A percentile compares a stretch with the other conserved stretches of the same genome.
These are phyloP conservation scores for Dipodomys ordii DNA, from an alignment of 2,113 vertebrate species.

Conservation along the genomic window DNA sequence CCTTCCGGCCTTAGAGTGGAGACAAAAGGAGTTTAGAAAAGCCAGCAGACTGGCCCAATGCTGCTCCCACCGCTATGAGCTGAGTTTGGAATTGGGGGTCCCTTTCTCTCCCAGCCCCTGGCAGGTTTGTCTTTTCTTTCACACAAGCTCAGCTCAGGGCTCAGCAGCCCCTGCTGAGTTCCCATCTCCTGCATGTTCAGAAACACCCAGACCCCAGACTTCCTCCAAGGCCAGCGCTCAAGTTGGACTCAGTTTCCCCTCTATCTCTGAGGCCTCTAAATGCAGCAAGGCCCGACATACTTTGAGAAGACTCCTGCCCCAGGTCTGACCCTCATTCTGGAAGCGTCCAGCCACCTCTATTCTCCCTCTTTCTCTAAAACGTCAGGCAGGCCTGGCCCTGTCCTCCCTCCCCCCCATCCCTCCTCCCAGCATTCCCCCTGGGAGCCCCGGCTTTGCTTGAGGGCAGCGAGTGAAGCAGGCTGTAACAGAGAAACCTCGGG, in stretches of 20 bases:
- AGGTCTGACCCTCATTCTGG: constrained; percentile 4
- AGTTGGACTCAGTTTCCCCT: not conserved
- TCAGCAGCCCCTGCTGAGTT: no score
- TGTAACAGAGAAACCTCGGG: constrained; percentile 88
- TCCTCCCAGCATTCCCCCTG: constrained; percentile 45
- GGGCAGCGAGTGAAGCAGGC: constrained; percentile 87
- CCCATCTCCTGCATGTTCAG: not conserved
- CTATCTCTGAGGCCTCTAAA: not conserved
- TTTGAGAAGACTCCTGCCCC: not conserved
- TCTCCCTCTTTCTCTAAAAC: not conserved
- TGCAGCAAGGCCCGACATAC: not conserved
- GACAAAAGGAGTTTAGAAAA: constrained; percentile 15
- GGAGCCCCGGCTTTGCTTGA: constrained; percentile 84
- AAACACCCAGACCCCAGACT: not conserved
- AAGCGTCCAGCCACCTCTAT: not conserved
- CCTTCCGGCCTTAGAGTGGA: not conserved
- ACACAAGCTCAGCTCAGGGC: not conserved
- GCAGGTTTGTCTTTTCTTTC: not conserved
- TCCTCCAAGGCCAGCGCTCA: not conserved
- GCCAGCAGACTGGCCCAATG: not conserved
- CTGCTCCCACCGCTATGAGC: not conserved
- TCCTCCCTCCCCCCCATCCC: not conserved
- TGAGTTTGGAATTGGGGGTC: not conserved
- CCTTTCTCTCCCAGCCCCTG: not conserved
- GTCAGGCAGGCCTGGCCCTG: constrained; percentile 43